Conservation (phyloP, 2,888 invertebrate species). For the Oasisia sp. region DNA sequence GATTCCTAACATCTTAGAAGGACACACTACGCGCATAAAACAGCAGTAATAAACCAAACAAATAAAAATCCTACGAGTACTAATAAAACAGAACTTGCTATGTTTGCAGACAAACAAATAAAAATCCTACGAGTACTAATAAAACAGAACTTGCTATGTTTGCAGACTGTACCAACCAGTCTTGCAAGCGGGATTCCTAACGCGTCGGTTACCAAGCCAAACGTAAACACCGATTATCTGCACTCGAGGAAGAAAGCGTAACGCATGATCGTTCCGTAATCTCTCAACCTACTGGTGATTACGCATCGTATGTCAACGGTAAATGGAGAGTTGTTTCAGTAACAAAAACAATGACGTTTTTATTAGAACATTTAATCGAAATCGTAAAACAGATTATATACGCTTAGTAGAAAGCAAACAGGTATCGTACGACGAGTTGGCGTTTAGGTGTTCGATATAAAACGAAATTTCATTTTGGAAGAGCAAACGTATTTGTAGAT, state of each 20-base stretch:
- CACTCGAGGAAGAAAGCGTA: not conserved
- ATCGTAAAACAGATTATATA: not conserved
- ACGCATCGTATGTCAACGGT: not conserved
- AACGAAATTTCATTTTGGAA: not conserved
- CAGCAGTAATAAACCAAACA: not conserved
- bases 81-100: not conserved
- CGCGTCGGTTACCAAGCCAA: not conserved
- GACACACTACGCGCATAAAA: not conserved
- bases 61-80: not conserved
- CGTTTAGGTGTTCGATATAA: not conserved
- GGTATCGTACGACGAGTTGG: not conserved
- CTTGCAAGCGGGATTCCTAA: conserved; percentile 1
- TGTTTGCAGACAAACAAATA: not conserved
- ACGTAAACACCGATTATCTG: not conserved
- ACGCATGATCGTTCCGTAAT: not conserved
- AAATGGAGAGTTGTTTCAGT: not conserved
- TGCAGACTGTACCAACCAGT: not conserved
- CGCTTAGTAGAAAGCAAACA: not conserved
- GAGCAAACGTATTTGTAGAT: not conserved
- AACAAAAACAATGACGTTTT: not conserved
- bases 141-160: not conserved
- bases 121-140: not conserved
- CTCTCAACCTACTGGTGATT: not conserved
- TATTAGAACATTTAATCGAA: not conserved
- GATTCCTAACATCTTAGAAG: not conserved